Evolutionary conservation across 2,797 vertebrate genomes (phyloP), one percentile per base, ranked within the genome.

Genomic region (Cichlasoma orientale): DNA sequence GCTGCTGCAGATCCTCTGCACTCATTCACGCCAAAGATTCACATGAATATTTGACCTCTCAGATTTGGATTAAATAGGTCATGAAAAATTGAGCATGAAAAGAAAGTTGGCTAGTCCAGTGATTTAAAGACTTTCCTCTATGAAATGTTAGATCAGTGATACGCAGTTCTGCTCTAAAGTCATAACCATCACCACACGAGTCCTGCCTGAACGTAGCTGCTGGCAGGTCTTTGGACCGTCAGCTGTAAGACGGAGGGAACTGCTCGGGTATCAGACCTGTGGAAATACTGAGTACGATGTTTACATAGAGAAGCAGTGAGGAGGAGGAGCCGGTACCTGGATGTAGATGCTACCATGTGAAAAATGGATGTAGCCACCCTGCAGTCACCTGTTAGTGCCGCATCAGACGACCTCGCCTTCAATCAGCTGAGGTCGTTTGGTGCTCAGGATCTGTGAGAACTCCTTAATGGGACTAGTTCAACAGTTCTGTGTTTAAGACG

Each of bases 371-470:
- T 36, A 11, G 31, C 19, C 57, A 7, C 57, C 57, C 36, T 41
- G 14, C 44, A 18, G 38, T 41, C 38, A 41, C 38, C 38, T 16
- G 18, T 5, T 47, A 6, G 41, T 6, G 33, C 7, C 25, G 7
- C 36, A 41, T 38, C 8, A 63, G 1, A 21, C 14, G 16, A 9
- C 59, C 4, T 63, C 13, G 3, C 58, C 36, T 41, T 41, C 7
- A 0, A 25, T 25, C 21, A 3, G 36, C 21, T 63, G 1, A 44
- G 14, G 59, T 16, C 23, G 36, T 63, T 41, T 63, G 21, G 36
- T 0, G 8, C 14, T 33, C 0, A 2, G 38, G 4, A 41, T 13
- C 41, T 1, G 38, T 6, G 21, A 47, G 14, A 16, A 44, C 41
- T 44, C 41, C 41, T 41, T 41, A 41, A 4, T 4, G 38, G 38